Conservation (phyloP, 1,140 invertebrate genomes). For the Tetramorium parvispinum region DNA sequence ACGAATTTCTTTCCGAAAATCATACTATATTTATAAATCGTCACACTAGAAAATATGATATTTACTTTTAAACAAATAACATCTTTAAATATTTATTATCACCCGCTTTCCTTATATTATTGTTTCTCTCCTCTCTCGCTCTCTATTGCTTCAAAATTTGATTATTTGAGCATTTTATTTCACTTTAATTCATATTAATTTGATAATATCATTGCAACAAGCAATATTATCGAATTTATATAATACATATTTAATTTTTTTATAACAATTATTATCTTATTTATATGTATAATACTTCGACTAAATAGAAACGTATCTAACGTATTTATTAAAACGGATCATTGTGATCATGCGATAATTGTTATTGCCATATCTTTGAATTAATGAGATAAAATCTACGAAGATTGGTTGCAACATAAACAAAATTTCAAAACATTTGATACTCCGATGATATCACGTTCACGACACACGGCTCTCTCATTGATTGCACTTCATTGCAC, state of each 20-base stretch:
- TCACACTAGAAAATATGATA: background rate
- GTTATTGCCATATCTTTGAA: background rate
- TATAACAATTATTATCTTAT: background rate
- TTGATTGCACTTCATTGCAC: conserved; percentile 29
- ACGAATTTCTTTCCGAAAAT: background rate
- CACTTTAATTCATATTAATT: background rate
- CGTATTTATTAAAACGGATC: background rate
- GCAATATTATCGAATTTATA: background rate
- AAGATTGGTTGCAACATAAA: background rate
- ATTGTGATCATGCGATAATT: background rate
- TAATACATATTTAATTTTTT: background rate
- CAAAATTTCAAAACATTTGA: background rate
- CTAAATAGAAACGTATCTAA: background rate
- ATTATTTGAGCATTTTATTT: background rate
- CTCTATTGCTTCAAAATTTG: background rate
- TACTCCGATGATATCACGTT: background rate
- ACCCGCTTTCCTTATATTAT: background rate
- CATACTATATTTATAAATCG: background rate
- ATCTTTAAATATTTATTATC: background rate
- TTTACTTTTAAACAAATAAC: background rate
- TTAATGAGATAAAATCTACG: background rate
- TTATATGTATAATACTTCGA: background rate
- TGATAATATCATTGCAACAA: background rate
- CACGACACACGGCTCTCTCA: background rate
- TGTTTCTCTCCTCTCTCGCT: background rate